phyloP scores from a whole-genome alignment of 2,888 invertebrate species.

The Hypolimnas misippus region DNA sequence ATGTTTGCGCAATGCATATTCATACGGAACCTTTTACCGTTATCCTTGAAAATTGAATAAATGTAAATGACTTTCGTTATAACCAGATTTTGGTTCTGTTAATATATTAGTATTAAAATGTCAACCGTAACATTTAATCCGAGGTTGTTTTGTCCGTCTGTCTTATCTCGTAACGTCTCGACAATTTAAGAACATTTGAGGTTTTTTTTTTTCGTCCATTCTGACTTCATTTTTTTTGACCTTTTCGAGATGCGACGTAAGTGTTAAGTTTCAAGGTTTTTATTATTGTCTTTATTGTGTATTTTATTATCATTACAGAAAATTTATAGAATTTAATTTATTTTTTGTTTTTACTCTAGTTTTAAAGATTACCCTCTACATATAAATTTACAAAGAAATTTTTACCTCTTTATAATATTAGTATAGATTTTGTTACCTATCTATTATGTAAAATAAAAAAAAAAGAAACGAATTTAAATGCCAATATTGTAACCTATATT shows the following conservation, averaged over 20 bases:
- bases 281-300: not conserved
- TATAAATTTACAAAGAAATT: no score
- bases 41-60: not conserved
- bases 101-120: slow-evolving; percentile 1
- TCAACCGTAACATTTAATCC: slow-evolving; percentile 21
- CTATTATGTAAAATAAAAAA: no score
- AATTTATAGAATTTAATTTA: no score
- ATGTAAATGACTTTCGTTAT: not conserved
- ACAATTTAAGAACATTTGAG: slow-evolving; percentile 20
- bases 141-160: slow-evolving; percentile 14
- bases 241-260: not conserved
- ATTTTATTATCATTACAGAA: not conserved
- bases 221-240: not conserved
- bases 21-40: no score
- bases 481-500: not conserved
- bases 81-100: not conserved
- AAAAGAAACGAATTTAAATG: not conserved
- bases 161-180: slow-evolving; percentile 13
- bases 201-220: slow-evolving; percentile 2
- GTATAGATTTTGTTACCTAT: no score
- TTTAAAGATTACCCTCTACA: no score
- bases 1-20: no score
- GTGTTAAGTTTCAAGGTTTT: slow-evolving; percentile 5
- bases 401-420: no score
- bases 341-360: no score